Base-by-base conservation (phyloP, 2,888 invertebrate species). In the Pseudococcus longispinus region DNA sequence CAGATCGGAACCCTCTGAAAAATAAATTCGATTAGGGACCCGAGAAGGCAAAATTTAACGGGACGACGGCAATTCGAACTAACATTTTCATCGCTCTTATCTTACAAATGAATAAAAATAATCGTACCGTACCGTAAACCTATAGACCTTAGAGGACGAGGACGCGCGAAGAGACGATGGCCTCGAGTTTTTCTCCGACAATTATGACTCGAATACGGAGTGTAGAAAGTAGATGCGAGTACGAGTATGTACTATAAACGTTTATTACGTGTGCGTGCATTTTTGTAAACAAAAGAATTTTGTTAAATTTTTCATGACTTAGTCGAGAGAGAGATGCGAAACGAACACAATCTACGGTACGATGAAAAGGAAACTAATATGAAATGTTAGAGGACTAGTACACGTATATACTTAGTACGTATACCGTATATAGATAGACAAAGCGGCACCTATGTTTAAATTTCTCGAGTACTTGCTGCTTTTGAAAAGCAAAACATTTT, bases 401-500 rank as follows among this genome's bases (percentile, higher is more conserved):
- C 55, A 8, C 3, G 11, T 20, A 60, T 8, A 23, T 60, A 23
- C 60, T 23, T 2, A 8, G 23, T 60, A 55, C 55, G n/a, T 55
- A 55, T 55, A 51, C 20, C n/a, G 55, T 29, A 32, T 23, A 23
- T 20, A 65, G 42, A 20, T 32, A 77, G 46, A 85, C 74, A 85
- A 85, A 85, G 85, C 85, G 80, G 86, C 80, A 86, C 80, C 86
- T 51, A 46, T 77, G 80, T 86, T 86, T 86, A 51, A 86, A 86
- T 86, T 86, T 86, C 86, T 86, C 77, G 80, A 85, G 85, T 80
- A 80, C 44, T 80, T 20, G 60, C 26, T 44, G 86, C 80, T 77
- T 86, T 86, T 77, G 86, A 86, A 86, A 86, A 86, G 55, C 46
- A 86, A 80, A 86, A 86, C 77, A 86, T 77, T 86, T 86, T 86